A percentile compares a stretch with the other conserved stretches of the same genome.
Evolutionary conservation across 2,888 invertebrate genomes (phyloP).

Genomic region (Drosophila cognata): DNA sequence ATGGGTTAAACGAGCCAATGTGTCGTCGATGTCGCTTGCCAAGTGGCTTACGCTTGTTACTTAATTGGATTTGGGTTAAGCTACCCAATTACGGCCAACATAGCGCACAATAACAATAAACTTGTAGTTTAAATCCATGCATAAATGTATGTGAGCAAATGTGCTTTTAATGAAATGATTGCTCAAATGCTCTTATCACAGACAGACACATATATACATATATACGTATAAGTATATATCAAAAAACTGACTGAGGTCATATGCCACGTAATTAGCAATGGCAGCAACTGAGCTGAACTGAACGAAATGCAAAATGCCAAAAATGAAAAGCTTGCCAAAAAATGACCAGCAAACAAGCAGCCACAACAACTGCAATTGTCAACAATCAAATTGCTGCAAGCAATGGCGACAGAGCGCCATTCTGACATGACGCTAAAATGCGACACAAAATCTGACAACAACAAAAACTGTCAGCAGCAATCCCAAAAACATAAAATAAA

Average conservation of each 20-base stretch:
- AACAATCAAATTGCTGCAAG: constrained; percentile 47
- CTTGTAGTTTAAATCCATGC: constrained; percentile 58
- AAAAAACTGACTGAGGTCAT: constrained; percentile 50
- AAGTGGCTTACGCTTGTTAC: constrained; percentile 79
- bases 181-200: constrained; percentile 62
- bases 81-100: constrained; percentile 75
- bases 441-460: constrained; percentile 19
- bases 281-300: constrained; percentile 32
- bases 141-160: constrained; percentile 14
- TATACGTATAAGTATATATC: constrained; percentile 3
- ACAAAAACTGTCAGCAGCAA: not conserved
- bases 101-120: constrained; percentile 74
- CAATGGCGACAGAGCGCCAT: constrained; percentile 44
- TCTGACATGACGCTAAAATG: constrained; percentile 52
- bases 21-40: constrained; percentile 78
- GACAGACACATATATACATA: not conserved
- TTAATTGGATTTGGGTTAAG: constrained; percentile 80
- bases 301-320: constrained; percentile 37
- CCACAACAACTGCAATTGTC: constrained; percentile 36
- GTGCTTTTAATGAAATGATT: constrained; percentile 64
- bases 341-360: constrained; percentile 13
- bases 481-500: not conserved
- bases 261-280: constrained; percentile 71
- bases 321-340: constrained; percentile 35
- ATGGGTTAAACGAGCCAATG: constrained; percentile 80